Evolutionary conservation across 2,888 invertebrate species (phyloP).

Genomic region (Heteromyza rotundicornis): DNA sequence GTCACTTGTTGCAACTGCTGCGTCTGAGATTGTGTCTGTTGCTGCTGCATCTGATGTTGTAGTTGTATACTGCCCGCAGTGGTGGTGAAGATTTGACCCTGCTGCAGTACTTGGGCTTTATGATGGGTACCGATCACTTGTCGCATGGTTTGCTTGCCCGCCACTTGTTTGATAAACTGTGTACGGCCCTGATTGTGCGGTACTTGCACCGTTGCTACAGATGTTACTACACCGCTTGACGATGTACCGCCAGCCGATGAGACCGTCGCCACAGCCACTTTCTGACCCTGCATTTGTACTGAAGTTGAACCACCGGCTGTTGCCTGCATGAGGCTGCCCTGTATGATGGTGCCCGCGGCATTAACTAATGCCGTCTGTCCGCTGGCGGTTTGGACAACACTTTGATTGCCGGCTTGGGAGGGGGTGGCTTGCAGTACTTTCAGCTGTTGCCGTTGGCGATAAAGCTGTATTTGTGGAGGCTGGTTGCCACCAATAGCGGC

Average conservation of each 20-base stretch:
- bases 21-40: slow-evolving; percentile 59
- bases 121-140: slow-evolving; percentile 61
- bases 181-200: slow-evolving; percentile 59
- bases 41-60: slow-evolving; percentile 51
- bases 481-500: slow-evolving; percentile 43
- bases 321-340: slow-evolving; percentile 56
- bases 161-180: slow-evolving; percentile 62
- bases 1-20: slow-evolving; percentile 57
- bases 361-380: slow-evolving; percentile 54
- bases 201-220: slow-evolving; percentile 65
- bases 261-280: slow-evolving; percentile 59
- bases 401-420: slow-evolving; percentile 44
- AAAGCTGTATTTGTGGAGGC: slow-evolving; percentile 59
- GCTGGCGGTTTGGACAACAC: slow-evolving; percentile 56
- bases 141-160: slow-evolving; percentile 64
- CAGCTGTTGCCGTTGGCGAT: slow-evolving; percentile 59
- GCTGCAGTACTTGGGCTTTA: slow-evolving; percentile 63
- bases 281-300: slow-evolving; percentile 61
- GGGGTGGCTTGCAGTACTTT: slow-evolving; percentile 52
- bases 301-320: slow-evolving; percentile 39
- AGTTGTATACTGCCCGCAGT: slow-evolving; percentile 64
- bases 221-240: slow-evolving; percentile 54
- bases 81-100: slow-evolving; percentile 67
- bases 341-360: slow-evolving; percentile 59
- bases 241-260: slow-evolving; percentile 42